A percentile compares a stretch with the other conserved stretches of the same genome.
Evolutionary conservation across 2,888 invertebrate genomes (phyloP).

Genomic region (Noctua janthe): DNA sequence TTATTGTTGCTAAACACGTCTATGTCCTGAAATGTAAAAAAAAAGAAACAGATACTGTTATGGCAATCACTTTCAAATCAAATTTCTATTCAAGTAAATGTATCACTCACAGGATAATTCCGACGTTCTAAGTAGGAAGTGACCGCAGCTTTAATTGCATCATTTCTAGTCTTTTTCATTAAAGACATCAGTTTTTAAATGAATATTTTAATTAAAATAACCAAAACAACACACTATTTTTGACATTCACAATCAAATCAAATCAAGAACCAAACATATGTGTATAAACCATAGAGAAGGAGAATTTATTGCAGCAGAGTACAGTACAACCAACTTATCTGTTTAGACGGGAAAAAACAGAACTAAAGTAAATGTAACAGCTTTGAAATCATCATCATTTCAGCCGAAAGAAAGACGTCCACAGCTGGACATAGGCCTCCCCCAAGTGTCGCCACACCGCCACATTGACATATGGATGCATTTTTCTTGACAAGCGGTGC

Average conservation of each 20-base stretch:
- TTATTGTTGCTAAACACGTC: slow-evolving; percentile 91
- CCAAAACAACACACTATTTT: slow-evolving; percentile 39
- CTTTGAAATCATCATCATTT: too few relatives aligned
- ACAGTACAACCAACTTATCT: too few relatives aligned
- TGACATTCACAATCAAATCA: slow-evolving; percentile 29
- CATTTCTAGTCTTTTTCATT: slow-evolving; percentile 92
- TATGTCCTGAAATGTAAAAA: slow-evolving; percentile 87
- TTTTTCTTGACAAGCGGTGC: too few relatives aligned
- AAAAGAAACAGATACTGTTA: background rate
- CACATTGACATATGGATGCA: too few relatives aligned
- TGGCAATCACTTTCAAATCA: background rate
- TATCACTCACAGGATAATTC: slow-evolving; percentile 91
- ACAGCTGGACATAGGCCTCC: too few relatives aligned
- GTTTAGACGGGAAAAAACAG: too few relatives aligned
- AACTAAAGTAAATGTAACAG: too few relatives aligned
- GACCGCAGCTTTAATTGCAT: slow-evolving; percentile 92
- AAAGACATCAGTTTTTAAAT: slow-evolving; percentile 75
- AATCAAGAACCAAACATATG: background rate
- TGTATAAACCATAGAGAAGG: too few relatives aligned
- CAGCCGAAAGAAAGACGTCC: too few relatives aligned
- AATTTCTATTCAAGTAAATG: background rate
- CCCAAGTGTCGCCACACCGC: too few relatives aligned
- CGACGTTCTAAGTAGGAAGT: slow-evolving; percentile 93
- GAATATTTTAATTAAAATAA: slow-evolving; percentile 40
- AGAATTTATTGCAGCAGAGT: too few relatives aligned